Base-by-base conservation (phyloP, 2,888 invertebrate species). In the Drosophila mimetica region DNA sequence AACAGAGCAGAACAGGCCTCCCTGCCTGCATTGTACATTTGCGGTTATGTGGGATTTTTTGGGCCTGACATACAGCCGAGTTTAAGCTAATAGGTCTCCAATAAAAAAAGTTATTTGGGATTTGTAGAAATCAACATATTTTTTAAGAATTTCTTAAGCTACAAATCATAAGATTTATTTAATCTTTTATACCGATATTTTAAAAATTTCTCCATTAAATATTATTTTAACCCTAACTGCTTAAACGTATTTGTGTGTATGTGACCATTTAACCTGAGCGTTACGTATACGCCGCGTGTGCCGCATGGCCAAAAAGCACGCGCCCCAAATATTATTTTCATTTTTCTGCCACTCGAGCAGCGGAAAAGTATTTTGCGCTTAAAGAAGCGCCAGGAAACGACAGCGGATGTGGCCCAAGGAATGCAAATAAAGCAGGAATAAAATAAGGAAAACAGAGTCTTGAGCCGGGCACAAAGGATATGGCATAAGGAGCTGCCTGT, bases 281-380 rank as follows among this genome's bases (percentile, higher is more conserved):
- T 44, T 74, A 77, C 75, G 77, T 66, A 72, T 83, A 73, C 72
- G 78, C 52, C 63, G 64, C 55, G 67, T 77, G 54, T 61, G 73
- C 44, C 65, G 67, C 52, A 74, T 63, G 73, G 53, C 71, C 61
- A 71, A 71, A 76, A 71, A 70, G 77, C 81, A 79, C 83, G 76
- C 77, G 83, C 69, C 50, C 63, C 71, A 74, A 78, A 83, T 86
- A 83, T 78, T 80, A 86, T 83, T 78, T 86, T 66, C 71, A 82
- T 54, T 55, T 69, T 74, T 73, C 53, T 61, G 39, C 53, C 46
- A 65, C 61, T 57, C 57, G 71, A 70, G 70, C 54, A 67, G 73
- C 76, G 83, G 77, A 83, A 86, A 81, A 77, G 72, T 75, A 85
- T 82, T 85, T 85, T 75, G 58, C 74, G 86, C 79, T 84, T 83